A percentile compares a stretch with the other conserved stretches of the same genome.
Evolutionary conservation across 2,797 vertebrate genomes (phyloP).

Genomic region (Liparis tanakae): DNA sequence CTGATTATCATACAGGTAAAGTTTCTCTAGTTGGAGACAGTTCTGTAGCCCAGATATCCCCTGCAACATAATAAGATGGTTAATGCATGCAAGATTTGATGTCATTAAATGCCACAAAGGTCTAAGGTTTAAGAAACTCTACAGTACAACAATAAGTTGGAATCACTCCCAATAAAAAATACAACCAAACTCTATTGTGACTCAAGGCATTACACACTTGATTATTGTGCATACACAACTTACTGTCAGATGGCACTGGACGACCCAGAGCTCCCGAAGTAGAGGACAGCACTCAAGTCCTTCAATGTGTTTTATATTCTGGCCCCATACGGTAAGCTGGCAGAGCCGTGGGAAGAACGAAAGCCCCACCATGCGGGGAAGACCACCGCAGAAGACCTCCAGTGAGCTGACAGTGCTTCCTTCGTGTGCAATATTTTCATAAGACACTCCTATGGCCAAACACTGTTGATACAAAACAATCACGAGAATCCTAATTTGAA

Average conservation of each 20-base stretch:
- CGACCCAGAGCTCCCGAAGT: slow-evolving; percentile 89
- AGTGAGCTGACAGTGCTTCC: slow-evolving; percentile 75
- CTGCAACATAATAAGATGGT: slow-evolving; percentile 61
- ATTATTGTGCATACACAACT: slow-evolving; percentile 51
- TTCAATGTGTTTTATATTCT: slow-evolving; percentile 83
- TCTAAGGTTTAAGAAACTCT: not conserved
- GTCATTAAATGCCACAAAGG: not conserved
- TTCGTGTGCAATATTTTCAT: slow-evolving; percentile 82
- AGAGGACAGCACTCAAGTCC: slow-evolving; percentile 81
- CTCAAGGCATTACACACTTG: not conserved
- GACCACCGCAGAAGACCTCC: slow-evolving; percentile 90
- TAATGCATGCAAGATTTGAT: not conserved
- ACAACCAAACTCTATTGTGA: not conserved
- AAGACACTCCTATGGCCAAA: slow-evolving; percentile 82
- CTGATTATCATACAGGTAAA: slow-evolving; percentile 87
- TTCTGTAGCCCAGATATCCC: slow-evolving; percentile 83
- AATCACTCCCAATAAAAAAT: not conserved
- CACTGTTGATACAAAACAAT: slow-evolving; percentile 78
- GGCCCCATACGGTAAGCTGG: slow-evolving; percentile 84
- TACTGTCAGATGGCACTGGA: slow-evolving; percentile 85
- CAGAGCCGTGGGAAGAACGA: slow-evolving; percentile 84
- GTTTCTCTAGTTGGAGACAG: slow-evolving; percentile 83
- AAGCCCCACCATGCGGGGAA: slow-evolving; percentile 83
- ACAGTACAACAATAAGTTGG: not conserved
- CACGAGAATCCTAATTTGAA: not conserved